phyloP scores from a whole-genome alignment of 2,113 vertebrate genomes.

The Pipa parva region DNA sequence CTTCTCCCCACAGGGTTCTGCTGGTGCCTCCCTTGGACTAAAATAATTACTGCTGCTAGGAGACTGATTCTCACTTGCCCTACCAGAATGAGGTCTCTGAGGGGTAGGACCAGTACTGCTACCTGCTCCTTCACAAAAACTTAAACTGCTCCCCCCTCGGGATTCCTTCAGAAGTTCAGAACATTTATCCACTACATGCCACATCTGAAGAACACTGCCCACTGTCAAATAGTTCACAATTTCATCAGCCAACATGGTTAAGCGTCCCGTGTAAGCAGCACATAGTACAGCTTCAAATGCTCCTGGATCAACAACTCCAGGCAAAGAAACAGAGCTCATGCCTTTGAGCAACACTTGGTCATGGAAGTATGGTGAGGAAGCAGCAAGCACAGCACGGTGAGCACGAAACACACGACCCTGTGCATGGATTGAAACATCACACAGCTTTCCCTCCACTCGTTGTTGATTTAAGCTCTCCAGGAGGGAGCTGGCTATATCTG shows the following conservation, averaged over 20 bases:
- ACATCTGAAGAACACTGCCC: constrained; percentile 93
- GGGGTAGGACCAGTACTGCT: constrained; percentile 47
- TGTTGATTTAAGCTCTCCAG: constrained; percentile 84
- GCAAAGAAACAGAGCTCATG: constrained; percentile 81
- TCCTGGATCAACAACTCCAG: constrained; percentile 80
- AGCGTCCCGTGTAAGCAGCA: constrained; percentile 83
- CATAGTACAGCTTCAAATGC: constrained; percentile 85
- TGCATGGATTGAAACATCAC: constrained; percentile 75
- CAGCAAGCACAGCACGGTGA: constrained; percentile 73
- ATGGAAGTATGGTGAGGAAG: constrained; percentile 76
- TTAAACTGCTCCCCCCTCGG: constrained; percentile 33
- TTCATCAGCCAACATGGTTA: constrained; percentile 79
- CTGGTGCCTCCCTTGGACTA: constrained; percentile 64
- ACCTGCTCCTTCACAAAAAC: constrained; percentile 27
- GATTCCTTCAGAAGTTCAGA: constrained; percentile 81
- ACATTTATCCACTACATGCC: constrained; percentile 95
- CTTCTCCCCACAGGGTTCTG: constrained; percentile 57
- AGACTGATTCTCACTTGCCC: constrained; percentile 77
- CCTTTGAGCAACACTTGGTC: constrained; percentile 89
- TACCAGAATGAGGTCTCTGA: constrained; percentile 54
- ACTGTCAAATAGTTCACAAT: constrained; percentile 90
- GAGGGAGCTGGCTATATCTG: constrained; percentile 71
- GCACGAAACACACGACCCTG: constrained; percentile 75
- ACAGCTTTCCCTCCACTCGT: constrained; percentile 76
- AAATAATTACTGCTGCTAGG: constrained; percentile 90